Base-by-base conservation (phyloP, 2,888 invertebrate species). In the Rosalia funebris region DNA sequence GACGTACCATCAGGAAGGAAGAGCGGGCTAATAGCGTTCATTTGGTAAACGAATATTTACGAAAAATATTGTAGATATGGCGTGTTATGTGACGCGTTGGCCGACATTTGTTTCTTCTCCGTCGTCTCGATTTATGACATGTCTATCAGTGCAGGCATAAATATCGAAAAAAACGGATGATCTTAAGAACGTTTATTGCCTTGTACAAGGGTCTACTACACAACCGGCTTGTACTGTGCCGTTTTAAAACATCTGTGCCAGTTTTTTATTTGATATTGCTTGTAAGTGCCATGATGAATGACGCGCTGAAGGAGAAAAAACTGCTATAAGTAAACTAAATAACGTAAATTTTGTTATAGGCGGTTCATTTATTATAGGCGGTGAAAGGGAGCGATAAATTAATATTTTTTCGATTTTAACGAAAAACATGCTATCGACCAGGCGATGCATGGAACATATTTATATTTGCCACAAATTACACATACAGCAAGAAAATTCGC, bases 101-200 rank as follows among this genome's bases (percentile, higher is more conserved):
- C n/a, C n/a, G 5, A 48, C 48, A 48, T 48, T 37, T 37, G 48
- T 19, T 31, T 17, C 17, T 17, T 19, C 12, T 48, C 36, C 19
- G 19, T 48, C 48, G 36, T 17, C 17, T 14, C 5, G 34, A 48
- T 47, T 47, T 47, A 48, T 36, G 36, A 36, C 19, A 17, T 19
- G 17, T 17, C 15, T 36, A 11, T 15, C 47, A 41, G 15, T 41
- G 11, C n/a, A n/a, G 32, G 10, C 36, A 17, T 37, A 48, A 31
- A 14, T 12, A 46, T 9, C 36, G 11, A 12, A 16, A 14, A 17
- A 44, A 44, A 25, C 25, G 25, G 25, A 5, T 7, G 25, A 19
- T 16, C 19, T 11, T 44, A 48, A 48, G 19, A 2, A 36, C 34
- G 19, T 34, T 36, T 48, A 48, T 31, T 16, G 19, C 19, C 36